A percentile compares a stretch with the other conserved stretches of the same genome.
These are phyloP conservation scores for Sebastes ruberrimus DNA, from an alignment of 2,797 vertebrate genomes.

Conservation along the genomic window DNA sequence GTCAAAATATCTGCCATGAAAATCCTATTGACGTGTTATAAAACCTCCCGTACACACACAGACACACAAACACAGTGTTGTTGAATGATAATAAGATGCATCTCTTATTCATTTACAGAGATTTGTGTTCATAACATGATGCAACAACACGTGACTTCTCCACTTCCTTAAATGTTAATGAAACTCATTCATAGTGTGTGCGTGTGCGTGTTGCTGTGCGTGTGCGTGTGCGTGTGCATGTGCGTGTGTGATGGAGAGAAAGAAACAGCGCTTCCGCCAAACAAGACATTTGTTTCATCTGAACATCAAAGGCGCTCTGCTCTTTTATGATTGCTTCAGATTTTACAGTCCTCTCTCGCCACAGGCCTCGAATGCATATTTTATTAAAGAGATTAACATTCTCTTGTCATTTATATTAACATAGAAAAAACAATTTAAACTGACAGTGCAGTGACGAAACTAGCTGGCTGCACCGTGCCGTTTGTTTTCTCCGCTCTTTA, in stretches of 20 bases:
- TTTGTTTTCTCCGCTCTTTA: not conserved
- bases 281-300: conserved; percentile 71
- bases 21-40: not conserved
- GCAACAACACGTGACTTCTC: conserved; percentile 15
- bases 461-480: not conserved
- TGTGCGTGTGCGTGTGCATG: not conserved
- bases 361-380: conserved; percentile 42
- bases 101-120: not conserved
- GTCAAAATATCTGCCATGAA: too few relatives aligned
- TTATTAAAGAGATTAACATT: conserved; percentile 35
- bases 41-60: not conserved
- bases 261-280: conserved; percentile 32
- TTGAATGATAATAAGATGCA: not conserved
- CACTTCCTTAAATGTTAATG: conserved; percentile 30
- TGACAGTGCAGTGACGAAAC: not conserved
- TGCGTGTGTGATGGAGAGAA: not conserved
- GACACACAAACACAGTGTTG: not conserved
- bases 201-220: not conserved
- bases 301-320: conserved; percentile 63
- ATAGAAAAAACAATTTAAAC: conserved; percentile 12
- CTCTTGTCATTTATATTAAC: conserved; percentile 43
- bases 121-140: not conserved
- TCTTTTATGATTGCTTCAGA: conserved; percentile 64
- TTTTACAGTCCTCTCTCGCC: conserved; percentile 46
- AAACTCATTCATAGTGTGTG: conserved; percentile 7